Percentiles rank a stretch among this genome's conserved stretches.
These are phyloP conservation scores for Lasioglossum baleicum DNA, from an alignment of 1,140 invertebrate species.

Conservation along the genomic window DNA sequence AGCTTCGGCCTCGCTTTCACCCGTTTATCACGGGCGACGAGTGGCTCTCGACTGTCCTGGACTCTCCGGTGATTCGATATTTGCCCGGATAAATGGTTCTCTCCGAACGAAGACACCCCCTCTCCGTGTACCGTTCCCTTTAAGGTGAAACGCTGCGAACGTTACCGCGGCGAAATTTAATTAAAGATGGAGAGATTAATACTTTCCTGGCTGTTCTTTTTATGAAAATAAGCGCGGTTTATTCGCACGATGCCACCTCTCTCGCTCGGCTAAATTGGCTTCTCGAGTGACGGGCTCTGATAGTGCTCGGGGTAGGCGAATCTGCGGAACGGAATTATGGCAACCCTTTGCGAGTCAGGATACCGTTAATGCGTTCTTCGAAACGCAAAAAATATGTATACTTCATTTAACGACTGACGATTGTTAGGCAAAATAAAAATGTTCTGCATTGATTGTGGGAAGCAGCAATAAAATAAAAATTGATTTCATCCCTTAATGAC, in stretches of 20 bases:
- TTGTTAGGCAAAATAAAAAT: no score
- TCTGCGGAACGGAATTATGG: no score
- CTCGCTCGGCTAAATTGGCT: not conserved
- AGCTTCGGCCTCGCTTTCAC: constrained; percentile 24
- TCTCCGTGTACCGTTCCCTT: not conserved
- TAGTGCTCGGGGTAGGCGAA: not conserved
- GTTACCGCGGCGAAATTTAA: not conserved
- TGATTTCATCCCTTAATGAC: no score
- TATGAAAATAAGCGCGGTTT: not conserved
- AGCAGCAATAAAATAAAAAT: no score
- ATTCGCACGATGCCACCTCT: not conserved
- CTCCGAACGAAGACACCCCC: not conserved
- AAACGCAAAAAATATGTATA: no score
- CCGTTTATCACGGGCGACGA: constrained; percentile 45
- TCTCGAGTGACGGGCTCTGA: not conserved
- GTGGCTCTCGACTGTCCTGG: not conserved
- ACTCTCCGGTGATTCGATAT: constrained; percentile 4
- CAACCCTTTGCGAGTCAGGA: no score
- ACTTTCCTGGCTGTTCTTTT: not conserved
- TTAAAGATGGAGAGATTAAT: not conserved
- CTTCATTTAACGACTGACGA: no score
- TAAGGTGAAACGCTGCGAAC: not conserved
- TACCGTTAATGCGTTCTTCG: no score
- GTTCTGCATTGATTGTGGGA: no score
- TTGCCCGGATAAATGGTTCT: not conserved